phyloP scores from a whole-genome alignment of 2,797 vertebrate species.

The Melanotaenia maccullochi region DNA sequence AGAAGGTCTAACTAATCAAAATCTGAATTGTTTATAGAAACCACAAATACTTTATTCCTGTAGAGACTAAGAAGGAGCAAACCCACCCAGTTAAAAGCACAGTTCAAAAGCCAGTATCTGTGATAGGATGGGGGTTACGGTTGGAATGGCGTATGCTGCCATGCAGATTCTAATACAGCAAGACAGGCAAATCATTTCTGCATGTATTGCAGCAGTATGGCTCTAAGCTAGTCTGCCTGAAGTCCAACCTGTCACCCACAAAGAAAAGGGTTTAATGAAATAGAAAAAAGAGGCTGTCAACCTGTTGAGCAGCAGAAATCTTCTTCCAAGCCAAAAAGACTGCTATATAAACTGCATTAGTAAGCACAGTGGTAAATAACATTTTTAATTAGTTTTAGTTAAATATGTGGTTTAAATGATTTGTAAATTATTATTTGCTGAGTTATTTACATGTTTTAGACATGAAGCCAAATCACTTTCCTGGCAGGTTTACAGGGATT shows the following conservation, averaged over 20 bases:
- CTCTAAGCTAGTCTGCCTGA: not conserved
- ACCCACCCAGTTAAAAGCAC: not conserved
- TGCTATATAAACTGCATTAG: too few relatives aligned
- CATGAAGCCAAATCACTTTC: not conserved
- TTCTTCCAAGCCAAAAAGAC: not conserved
- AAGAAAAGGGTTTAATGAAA: not conserved
- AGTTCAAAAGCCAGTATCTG: not conserved
- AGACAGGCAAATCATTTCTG: not conserved
- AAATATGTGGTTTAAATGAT: not conserved
- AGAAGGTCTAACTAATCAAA: not conserved
- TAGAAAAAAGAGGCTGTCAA: not conserved
- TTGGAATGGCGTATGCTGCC: not conserved
- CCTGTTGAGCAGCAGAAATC: too few relatives aligned
- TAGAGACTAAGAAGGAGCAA: not conserved
- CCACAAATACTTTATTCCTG: not conserved
- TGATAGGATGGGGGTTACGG: not conserved
- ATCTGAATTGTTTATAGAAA: not conserved
- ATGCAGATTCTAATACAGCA: not conserved
- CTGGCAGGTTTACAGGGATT: not conserved
- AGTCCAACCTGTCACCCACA: not conserved
- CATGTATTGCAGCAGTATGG: not conserved
- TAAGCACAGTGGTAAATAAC: too few relatives aligned
- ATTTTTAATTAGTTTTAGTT: not conserved
- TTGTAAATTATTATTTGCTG: too few relatives aligned
- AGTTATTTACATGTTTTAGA: not conserved